phyloP scores from a whole-genome alignment of 2,888 invertebrate genomes.

The Ashinkailepas kermadecensis region DNA sequence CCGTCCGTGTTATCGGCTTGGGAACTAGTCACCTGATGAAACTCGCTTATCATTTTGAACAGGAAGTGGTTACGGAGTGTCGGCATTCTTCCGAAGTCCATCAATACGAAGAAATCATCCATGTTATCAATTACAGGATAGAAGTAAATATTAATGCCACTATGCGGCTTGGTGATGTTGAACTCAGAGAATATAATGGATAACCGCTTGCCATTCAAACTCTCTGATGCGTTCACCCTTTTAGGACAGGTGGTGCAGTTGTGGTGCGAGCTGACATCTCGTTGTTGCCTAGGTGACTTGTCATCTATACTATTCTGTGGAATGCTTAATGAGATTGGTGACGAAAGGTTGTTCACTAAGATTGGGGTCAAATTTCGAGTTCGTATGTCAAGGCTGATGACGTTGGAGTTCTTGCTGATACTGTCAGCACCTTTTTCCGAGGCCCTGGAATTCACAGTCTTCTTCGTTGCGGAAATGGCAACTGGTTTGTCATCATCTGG shows the following conservation, averaged over 20 bases:
- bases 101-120: conserved; percentile 27
- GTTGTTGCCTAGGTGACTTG: neutral
- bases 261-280: neutral
- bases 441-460: neutral
- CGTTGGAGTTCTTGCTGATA: neutral
- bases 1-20: neutral
- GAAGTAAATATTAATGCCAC: conserved; percentile 27
- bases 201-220: neutral
- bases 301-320: no score
- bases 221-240: neutral
- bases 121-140: neutral
- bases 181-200: neutral
- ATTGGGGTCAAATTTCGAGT: neutral
- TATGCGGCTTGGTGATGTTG: conserved; percentile 26
- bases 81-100: conserved; percentile 28
- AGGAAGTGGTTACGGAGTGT: conserved; percentile 26
- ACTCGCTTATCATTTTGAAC: conserved; percentile 20
- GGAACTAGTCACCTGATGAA: neutral
- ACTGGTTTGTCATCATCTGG: neutral
- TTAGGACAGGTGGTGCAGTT: neutral
- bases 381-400: neutral
- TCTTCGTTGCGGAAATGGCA: neutral
- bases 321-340: neutral
- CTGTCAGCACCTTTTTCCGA: neutral
- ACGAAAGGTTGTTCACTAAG: neutral